phyloP scores from a whole-genome alignment of 2,888 invertebrate genomes.

The Catocala sponsa region DNA sequence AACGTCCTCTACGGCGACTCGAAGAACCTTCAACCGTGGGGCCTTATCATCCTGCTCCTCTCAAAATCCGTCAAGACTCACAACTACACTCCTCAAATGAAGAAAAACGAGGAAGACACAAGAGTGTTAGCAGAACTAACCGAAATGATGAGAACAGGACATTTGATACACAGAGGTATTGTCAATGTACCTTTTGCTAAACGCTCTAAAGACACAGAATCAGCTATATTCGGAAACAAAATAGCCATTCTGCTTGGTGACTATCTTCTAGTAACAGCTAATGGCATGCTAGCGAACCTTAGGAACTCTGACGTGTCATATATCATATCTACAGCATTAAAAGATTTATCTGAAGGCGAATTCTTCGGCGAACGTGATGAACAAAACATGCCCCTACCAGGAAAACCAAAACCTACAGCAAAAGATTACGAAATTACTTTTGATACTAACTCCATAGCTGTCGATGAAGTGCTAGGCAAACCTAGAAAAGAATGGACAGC shows the following conservation, averaged over 20 bases:
- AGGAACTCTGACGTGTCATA: constrained; percentile 92
- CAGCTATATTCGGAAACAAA: constrained; percentile 96
- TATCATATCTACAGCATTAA: constrained; percentile 93
- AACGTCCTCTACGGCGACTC: constrained; percentile 94
- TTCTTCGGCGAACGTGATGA: constrained; percentile 93
- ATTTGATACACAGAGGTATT: constrained; percentile 92
- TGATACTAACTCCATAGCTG: constrained; percentile 74
- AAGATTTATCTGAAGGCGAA: constrained; percentile 94
- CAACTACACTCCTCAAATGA: constrained; percentile 87
- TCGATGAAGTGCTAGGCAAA: constrained; percentile 84
- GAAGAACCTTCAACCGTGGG: constrained; percentile 95
- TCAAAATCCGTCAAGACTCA: constrained; percentile 91
- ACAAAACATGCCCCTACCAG: constrained; percentile 92
- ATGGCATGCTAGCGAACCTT: constrained; percentile 93
- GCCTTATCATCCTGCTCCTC: constrained; percentile 93
- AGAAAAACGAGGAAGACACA: constrained; percentile 87
- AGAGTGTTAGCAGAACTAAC: constrained; percentile 90
- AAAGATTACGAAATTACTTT: constrained; percentile 75
- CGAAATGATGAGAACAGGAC: constrained; percentile 96
- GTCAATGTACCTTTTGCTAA: constrained; percentile 84
- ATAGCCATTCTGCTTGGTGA: constrained; percentile 95
- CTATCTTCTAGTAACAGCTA: constrained; percentile 94
- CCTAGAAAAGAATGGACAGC: constrained; percentile 92
- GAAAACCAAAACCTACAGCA: constrained; percentile 82
- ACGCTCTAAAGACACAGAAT: constrained; percentile 89